These are phyloP conservation scores for Lissonota sp. DNA, from an alignment of 2,888 invertebrate species.

Conservation along the genomic window DNA sequence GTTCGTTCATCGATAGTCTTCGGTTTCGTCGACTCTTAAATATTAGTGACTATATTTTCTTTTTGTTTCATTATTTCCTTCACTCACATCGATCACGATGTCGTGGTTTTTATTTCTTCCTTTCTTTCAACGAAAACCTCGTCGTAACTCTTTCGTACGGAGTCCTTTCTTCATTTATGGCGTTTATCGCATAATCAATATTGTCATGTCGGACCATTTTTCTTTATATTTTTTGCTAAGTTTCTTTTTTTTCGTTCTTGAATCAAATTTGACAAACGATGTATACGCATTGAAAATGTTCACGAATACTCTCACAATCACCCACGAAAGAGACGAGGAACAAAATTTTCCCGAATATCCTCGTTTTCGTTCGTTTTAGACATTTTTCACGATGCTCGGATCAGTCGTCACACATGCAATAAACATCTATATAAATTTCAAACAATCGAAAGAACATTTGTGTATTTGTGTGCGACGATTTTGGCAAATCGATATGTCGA, in stretches of 20 bases:
- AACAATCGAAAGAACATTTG: conserved; percentile 33
- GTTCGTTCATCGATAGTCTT: conserved; percentile 59
- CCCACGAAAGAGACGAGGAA: conserved; percentile 41
- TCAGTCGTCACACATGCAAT: conserved; percentile 22
- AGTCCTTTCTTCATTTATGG: conserved; percentile 64
- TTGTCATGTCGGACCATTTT: conserved; percentile 77
- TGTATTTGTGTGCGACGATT: conserved; percentile 24
- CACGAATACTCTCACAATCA: conserved; percentile 38
- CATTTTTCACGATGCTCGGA: conserved; percentile 23
- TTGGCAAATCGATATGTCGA: conserved; percentile 75
- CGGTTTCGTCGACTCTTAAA: conserved; percentile 75
- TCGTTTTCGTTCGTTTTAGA: not conserved
- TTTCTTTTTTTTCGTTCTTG: conserved; percentile 29
- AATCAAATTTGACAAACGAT: conserved; percentile 28
- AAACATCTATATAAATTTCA: conserved; percentile 37
- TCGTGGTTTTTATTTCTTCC: conserved; percentile 29
- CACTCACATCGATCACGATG: conserved; percentile 47
- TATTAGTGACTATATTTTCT: conserved; percentile 79
- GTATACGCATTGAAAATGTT: conserved; percentile 38
- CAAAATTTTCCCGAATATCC: conserved; percentile 27
- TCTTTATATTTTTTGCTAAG: conserved; percentile 38
- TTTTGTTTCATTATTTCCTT: conserved; percentile 62
- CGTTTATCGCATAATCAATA: conserved; percentile 73
- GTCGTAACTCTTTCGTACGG: conserved; percentile 47
- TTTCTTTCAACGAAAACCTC: conserved; percentile 23